Conservation (phyloP, 2,797 vertebrate genomes). For the Glyptemys insculpta region DNA sequence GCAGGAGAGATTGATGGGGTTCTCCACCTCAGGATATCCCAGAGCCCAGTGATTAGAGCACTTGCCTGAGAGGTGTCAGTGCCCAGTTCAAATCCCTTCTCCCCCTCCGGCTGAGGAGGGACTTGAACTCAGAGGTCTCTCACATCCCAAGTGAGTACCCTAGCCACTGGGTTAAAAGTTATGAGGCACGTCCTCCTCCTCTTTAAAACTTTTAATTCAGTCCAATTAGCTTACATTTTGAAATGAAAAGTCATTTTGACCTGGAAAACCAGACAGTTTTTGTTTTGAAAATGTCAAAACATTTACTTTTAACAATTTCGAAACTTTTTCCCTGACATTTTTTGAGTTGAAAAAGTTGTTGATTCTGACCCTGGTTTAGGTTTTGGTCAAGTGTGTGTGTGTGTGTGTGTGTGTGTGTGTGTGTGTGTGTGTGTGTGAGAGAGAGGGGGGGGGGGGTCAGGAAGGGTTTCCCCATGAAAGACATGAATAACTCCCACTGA, state of each 20-base stretch:
- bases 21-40: neutral
- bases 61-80: neutral
- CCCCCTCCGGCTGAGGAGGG: neutral
- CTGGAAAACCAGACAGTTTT: neutral
- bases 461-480: rapidly evolving
- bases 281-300: neutral
- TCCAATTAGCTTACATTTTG: neutral
- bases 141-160: neutral
- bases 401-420: no score
- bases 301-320: neutral
- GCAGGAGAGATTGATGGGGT: neutral
- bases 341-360: neutral
- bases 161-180: neutral
- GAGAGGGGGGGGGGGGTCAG: no score
- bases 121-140: neutral
- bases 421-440: no score
- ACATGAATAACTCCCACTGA: rapidly evolving
- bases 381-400: neutral
- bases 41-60: neutral
- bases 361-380: neutral
- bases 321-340: neutral
- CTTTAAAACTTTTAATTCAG: neutral
- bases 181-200: neutral
- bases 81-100: neutral
- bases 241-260: neutral